These are phyloP conservation scores for Zaprionus camerounensis DNA, from an alignment of 1,140 invertebrate genomes.

Conservation along the genomic window DNA sequence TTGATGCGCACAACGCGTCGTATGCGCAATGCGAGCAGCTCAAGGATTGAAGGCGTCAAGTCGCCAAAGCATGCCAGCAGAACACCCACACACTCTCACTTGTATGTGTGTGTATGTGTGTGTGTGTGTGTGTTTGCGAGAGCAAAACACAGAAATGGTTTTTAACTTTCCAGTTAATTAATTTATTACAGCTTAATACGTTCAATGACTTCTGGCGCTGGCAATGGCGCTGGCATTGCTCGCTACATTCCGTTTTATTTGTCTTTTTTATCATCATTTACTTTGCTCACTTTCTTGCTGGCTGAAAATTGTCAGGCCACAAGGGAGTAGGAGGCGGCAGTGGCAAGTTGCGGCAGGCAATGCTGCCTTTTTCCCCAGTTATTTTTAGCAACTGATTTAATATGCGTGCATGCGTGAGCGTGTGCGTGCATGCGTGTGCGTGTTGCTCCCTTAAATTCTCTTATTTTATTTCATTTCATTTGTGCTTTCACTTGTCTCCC, in stretches of 20 bases:
- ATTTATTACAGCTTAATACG: constrained; percentile 76
- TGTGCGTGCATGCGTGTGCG: constrained; percentile 78
- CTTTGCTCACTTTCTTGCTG: not conserved
- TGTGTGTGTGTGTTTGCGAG: constrained; percentile 15
- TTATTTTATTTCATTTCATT: constrained; percentile 40
- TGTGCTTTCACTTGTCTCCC: not conserved
- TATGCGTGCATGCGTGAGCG: constrained; percentile 79
- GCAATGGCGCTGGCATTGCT: not conserved
- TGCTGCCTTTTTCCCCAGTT: constrained; percentile 21
- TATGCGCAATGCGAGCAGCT: constrained; percentile 64
- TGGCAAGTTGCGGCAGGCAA: not conserved
- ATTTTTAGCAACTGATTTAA: constrained; percentile 81
- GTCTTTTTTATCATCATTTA: constrained; percentile 5
- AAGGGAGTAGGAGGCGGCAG: not conserved
- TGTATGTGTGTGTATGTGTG: not conserved
- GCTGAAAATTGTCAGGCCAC: constrained; percentile 1
- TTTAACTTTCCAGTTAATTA: constrained; percentile 80
- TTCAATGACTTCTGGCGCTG: constrained; percentile 73
- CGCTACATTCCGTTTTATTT: not conserved
- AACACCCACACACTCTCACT: constrained; percentile 9
- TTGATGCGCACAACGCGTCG: constrained; percentile 58
- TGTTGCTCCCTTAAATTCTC: constrained; percentile 58
- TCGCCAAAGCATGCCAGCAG: constrained; percentile 58
- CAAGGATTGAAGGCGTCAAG: constrained; percentile 61
- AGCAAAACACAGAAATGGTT: constrained; percentile 75